Evolutionary conservation across 2,888 invertebrate genomes (phyloP).

Genomic region (Crossocerus cetratus): DNA sequence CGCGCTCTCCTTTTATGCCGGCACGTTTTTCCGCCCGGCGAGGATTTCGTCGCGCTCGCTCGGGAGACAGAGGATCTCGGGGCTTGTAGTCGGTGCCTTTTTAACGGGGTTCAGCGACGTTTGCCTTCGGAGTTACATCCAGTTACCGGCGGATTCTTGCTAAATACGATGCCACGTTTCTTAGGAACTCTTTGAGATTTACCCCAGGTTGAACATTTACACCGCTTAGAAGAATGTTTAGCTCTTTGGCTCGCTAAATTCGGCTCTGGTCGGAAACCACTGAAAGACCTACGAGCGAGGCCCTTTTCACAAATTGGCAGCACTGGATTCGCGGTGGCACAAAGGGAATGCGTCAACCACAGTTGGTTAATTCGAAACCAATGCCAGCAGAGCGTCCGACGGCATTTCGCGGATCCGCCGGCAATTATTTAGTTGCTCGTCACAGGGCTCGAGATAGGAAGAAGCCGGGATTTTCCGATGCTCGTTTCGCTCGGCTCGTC

Average conservation of each 20-base stretch:
- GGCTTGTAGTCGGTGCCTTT: slow-evolving; percentile 21
- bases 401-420: slow-evolving; percentile 43
- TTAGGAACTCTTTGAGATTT: too few relatives aligned
- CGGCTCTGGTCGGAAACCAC: too few relatives aligned
- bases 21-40: slow-evolving; percentile 41
- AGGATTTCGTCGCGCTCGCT: slow-evolving; percentile 28
- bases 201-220: too few relatives aligned
- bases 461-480: background rate
- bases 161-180: too few relatives aligned
- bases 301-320: too few relatives aligned
- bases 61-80: too few relatives aligned
- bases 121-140: too few relatives aligned
- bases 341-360: slow-evolving; percentile 48
- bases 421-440: slow-evolving; percentile 49
- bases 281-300: too few relatives aligned
- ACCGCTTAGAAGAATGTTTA: too few relatives aligned
- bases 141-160: too few relatives aligned
- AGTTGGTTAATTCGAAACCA: slow-evolving; percentile 57
- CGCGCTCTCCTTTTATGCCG: slow-evolving; percentile 46
- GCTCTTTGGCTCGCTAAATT: too few relatives aligned
- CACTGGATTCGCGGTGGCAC: slow-evolving; percentile 43
- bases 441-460: too few relatives aligned
- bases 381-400: slow-evolving; percentile 40
- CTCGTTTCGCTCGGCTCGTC: slow-evolving; percentile 22
- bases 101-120: slow-evolving; percentile 31